These are phyloP conservation scores for Zaprionus inermis DNA, from an alignment of 1,140 invertebrate genomes.

Conservation along the genomic window DNA sequence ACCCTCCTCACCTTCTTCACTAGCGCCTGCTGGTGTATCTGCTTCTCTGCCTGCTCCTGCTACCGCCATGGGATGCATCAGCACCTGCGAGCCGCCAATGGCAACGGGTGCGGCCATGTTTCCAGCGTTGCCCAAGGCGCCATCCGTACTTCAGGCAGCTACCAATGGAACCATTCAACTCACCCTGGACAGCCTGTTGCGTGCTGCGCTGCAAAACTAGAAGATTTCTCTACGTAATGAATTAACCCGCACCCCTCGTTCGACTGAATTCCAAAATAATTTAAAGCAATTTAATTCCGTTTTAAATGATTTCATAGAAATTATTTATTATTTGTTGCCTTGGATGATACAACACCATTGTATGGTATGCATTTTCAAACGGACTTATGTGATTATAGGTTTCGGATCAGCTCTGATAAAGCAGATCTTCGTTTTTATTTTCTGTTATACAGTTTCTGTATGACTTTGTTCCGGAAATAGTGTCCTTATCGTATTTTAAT, in stretches of 20 bases:
- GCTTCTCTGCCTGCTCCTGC: slow-evolving; percentile 17
- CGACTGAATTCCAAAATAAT: background rate
- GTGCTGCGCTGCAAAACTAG: slow-evolving; percentile 75
- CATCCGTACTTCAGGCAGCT: slow-evolving; percentile 67
- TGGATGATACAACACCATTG: background rate
- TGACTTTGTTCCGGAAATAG: background rate
- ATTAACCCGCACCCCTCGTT: background rate
- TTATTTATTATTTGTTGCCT: too few relatives aligned
- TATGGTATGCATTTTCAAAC: background rate
- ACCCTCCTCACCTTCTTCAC: background rate
- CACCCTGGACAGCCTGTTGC: slow-evolving; percentile 70
- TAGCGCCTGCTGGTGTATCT: background rate
- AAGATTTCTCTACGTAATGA: background rate
- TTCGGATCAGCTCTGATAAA: background rate
- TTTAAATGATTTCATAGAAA: too few relatives aligned
- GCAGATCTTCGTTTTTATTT: background rate
- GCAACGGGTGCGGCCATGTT: slow-evolving; percentile 36
- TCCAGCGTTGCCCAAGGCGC: slow-evolving; percentile 70
- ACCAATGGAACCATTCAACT: slow-evolving; percentile 66
- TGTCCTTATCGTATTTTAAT: slow-evolving; percentile 64
- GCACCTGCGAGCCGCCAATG: slow-evolving; percentile 50
- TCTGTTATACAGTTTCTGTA: background rate
- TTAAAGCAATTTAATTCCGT: too few relatives aligned
- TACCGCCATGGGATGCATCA: slow-evolving; percentile 51
- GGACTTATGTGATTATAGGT: background rate